Evolutionary conservation across 1,140 invertebrate species (phyloP), one percentile per base, ranked within the genome.

Genomic region (Branchinecta lynchi): DNA sequence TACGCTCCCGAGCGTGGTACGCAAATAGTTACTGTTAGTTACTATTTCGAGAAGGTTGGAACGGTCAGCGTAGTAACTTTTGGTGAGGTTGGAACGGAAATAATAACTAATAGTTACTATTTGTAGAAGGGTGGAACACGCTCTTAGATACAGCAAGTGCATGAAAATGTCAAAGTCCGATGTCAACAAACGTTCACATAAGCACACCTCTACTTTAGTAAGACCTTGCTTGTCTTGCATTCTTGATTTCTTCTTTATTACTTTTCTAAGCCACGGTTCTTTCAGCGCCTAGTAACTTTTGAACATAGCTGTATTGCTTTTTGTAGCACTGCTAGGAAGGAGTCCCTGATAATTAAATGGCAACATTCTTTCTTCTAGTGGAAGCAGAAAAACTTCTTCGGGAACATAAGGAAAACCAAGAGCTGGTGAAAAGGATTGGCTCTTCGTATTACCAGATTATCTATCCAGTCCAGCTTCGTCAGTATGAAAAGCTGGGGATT

Each of bases 401-500:
- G 71, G 89, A 92, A 77, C 92, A 89, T 80, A 86, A 87, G 76
- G 90, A 93, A 79, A 95, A 95, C 80, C 89, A 92, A 80, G 88
- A 93, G 79, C 82, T 95, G 82, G 89, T 94, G 74, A 84, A 86
- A 72, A 92, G 89, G 80, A 92, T 94, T 79, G 90, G 89, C 72
- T 85, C 86, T 66, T 87, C 92, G 79, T 92, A 87, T 78, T 94
- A 93, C 82, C 90, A 94, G 81, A 93, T 95, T 79, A 93, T 93
- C 75, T 94, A 93, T 82, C 92, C 92, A 70, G 89, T 93, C 74
- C 92, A 94, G 82, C 82, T 93, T 77, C 86, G 91, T 71, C 89
- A 93, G 80, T 90, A 93, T 83, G 89, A 93, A 81, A 93, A 93
- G 82, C 90, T 93, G 87, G 91, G 91, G 76, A 93, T 94, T 77